These are phyloP conservation scores for Chironomus tentans DNA, from an alignment of 2,888 invertebrate genomes.

Conservation along the genomic window DNA sequence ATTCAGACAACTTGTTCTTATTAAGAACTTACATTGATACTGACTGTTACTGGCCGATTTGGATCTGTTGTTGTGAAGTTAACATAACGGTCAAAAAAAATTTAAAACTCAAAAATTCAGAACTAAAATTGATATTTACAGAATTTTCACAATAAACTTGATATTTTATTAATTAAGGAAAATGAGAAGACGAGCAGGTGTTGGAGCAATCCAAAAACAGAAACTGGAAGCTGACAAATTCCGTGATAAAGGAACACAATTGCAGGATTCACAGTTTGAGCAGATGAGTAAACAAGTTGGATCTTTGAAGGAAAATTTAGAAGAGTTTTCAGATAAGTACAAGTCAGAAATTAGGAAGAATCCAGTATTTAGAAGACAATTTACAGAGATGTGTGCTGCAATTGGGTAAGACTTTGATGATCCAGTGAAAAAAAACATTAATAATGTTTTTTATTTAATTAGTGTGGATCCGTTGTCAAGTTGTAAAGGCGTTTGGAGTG, in stretches of 20 bases:
- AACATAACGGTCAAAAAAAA: background rate
- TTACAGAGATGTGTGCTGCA: slow-evolving; percentile 98
- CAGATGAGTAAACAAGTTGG: slow-evolving; percentile 93
- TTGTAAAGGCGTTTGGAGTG: slow-evolving; percentile 96
- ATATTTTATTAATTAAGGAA: slow-evolving; percentile 29
- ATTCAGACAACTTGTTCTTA: too few species aligned
- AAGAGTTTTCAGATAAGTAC: slow-evolving; percentile 93
- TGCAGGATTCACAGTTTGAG: slow-evolving; percentile 86
- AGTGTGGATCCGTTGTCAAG: slow-evolving; percentile 92
- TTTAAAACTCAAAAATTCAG: background rate
- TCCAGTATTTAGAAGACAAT: slow-evolving; percentile 87
- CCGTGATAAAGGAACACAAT: slow-evolving; percentile 80
- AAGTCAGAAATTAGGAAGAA: slow-evolving; percentile 91
- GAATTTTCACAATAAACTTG: background rate
- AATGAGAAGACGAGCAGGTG: slow-evolving; percentile 74
- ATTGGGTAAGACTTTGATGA: slow-evolving; percentile 52
- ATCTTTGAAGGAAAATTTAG: slow-evolving; percentile 80
- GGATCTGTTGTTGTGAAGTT: too few species aligned
- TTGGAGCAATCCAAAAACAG: slow-evolving; percentile 85
- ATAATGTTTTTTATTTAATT: background rate
- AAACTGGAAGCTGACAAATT: slow-evolving; percentile 81
- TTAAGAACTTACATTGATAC: too few species aligned
- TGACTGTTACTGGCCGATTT: too few species aligned
- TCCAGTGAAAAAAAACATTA: too few species aligned
- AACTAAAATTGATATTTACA: too few species aligned